Conservation (phyloP, 2,888 invertebrate genomes). For the Vesta saturnalis region DNA sequence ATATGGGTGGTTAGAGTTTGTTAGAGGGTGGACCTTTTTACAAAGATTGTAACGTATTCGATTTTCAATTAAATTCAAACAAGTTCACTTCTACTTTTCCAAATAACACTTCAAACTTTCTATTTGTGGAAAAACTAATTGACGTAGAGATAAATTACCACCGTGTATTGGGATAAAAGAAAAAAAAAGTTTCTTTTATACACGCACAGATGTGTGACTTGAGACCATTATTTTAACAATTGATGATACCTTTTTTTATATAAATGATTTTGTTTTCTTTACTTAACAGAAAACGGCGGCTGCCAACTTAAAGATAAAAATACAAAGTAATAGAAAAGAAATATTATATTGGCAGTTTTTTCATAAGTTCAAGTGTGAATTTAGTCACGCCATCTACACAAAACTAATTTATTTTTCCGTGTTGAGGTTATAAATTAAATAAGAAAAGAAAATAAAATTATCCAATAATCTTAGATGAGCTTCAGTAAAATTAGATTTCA, state of each 20-base stretch:
- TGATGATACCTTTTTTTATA: slow-evolving; percentile 30
- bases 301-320: slow-evolving; percentile 17
- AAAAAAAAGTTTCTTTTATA: slow-evolving; percentile 41
- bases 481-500: too few relatives aligned
- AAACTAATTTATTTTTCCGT: slow-evolving; percentile 32
- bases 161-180: slow-evolving; percentile 37
- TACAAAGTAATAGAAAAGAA: slow-evolving; percentile 19
- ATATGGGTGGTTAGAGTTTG: background rate
- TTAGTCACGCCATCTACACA: slow-evolving; percentile 26
- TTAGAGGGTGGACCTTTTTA: background rate
- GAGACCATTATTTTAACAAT: slow-evolving; percentile 37
- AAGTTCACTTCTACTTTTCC: slow-evolving; percentile 33
- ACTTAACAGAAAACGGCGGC: slow-evolving; percentile 17
- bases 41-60: slow-evolving; percentile 22
- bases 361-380: slow-evolving; percentile 20
- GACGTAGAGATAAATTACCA: slow-evolving; percentile 46
- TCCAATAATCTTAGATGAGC: too few relatives aligned
- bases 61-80: slow-evolving; percentile 38
- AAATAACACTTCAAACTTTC: slow-evolving; percentile 41
- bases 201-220: slow-evolving; percentile 45
- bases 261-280: slow-evolving; percentile 34
- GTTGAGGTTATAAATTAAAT: too few relatives aligned
- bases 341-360: slow-evolving; percentile 32
- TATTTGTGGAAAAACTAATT: slow-evolving; percentile 47
- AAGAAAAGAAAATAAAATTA: too few relatives aligned